phyloP scores from a whole-genome alignment of 2,888 invertebrate species.

The Heliconius cydno region DNA sequence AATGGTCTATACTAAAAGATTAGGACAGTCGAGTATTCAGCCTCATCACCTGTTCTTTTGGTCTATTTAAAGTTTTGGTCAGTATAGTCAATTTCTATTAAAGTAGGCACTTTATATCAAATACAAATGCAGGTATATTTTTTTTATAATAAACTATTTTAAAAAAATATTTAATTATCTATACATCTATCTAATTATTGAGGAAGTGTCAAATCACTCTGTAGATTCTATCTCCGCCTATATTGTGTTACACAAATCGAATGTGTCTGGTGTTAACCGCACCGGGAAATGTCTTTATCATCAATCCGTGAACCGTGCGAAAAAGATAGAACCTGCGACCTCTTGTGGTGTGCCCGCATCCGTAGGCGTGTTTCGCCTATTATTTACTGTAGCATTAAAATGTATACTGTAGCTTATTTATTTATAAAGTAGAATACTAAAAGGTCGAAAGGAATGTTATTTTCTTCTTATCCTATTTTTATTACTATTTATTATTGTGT shows the following conservation, averaged over 20 bases:
- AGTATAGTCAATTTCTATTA: not conserved
- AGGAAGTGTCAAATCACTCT: not conserved
- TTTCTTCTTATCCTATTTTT: no score
- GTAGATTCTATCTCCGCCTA: not conserved
- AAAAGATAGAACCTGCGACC: not conserved
- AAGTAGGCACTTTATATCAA: not conserved
- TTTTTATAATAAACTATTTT: not conserved
- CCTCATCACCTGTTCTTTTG: not conserved
- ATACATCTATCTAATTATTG: no score
- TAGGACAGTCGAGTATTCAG: not conserved
- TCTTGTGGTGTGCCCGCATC: conserved; percentile 1
- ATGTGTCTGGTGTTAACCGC: conserved; percentile 2
- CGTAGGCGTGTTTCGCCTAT: not conserved
- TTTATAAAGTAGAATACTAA: not conserved
- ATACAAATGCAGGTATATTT: not conserved
- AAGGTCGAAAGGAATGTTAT: no score
- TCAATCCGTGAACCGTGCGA: conserved; percentile 4
- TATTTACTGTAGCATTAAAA: not conserved
- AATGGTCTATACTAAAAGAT: not conserved
- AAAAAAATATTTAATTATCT: not conserved
- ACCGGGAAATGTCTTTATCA: conserved; percentile 8
- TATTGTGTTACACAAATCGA: not conserved
- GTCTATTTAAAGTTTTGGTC: no score
- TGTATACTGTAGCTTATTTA: no score
- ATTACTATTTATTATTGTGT: no score